Base-by-base conservation (phyloP, 2,888 invertebrate genomes). In the Amblyjoppa proteus region DNA sequence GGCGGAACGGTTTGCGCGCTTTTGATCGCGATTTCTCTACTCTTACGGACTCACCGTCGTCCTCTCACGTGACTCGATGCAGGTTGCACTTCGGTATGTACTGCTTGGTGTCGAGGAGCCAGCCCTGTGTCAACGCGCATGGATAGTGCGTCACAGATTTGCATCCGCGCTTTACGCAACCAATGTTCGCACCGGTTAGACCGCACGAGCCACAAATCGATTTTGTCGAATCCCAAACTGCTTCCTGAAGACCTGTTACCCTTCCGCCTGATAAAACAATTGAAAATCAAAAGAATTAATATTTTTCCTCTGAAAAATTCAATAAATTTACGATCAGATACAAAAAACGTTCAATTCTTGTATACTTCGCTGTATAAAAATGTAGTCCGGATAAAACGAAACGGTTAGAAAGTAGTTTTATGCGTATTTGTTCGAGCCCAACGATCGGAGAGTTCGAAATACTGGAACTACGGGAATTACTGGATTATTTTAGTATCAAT, bases 91-190 rank as follows among this genome's bases (percentile, higher is more conserved):
- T 93, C 82, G 94, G 93, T 90, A 93, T 93, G 87, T 92, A 94
- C 83, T 93, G 92, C 87, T 90, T 92, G 45, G 89, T 90, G 87
- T 94, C 92, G 75, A 94, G 90, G 34, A 92, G 90, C 94, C 94
- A 94, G 81, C 94, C 93, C 85, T 93, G 92, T 51, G 93, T 92
- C 61, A 94, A 79, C 13, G 94, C 94, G 88, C 94, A 94, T 25
- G 94, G 94, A 89, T 94, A 94, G 91, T 94, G 94, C 53, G 92
- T 92, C 49, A 93, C 91, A 56, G 92, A 92, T 86, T 93, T 93
- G 87, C 94, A 94, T 34, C 94, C 94, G 25, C 94, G 93, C 84
- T 92, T 93, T 9, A 94, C 93, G 85, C 94, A 94, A 75, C 94
- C 94, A 66, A 94, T 93, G 87, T 94, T 94, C 25, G 94, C 94